Base-by-base conservation (phyloP, 2,113 vertebrate genomes). In the Nothoprocta pentlandii region DNA sequence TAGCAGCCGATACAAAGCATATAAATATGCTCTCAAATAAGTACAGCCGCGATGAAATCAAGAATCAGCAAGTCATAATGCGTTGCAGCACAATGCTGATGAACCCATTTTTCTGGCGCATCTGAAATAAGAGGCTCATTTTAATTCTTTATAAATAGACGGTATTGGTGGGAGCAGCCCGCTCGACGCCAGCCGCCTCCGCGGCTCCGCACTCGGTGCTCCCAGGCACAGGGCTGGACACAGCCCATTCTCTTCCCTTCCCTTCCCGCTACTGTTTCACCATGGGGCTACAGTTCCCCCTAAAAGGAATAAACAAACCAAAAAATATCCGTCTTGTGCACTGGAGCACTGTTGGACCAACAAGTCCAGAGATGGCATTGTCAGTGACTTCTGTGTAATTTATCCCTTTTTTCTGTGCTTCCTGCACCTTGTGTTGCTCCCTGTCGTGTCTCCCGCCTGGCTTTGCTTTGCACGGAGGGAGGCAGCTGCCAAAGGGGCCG, bases 401-500 rank as follows among this genome's bases (percentile, higher is more conserved):
- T 82, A 94, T 93, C 92, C 91, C 84, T 32, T 93, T 95, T 97
- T 93, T 85, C 93, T 85, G 44, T n/a, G 53, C 78, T 77, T 93
- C 16, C 1, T 94, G 49, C 87, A 80, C 95, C 92, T 85, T 74
- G 95, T 91, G 92, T 84, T 96, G 79, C 82, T 97, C 93, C 97
- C 96, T 97, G 97, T 97, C 97, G 95, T 96, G 94, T 23, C 96
- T 97, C 95, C 94, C 97, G 95, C 90, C 56, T 94, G 95, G 95
- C 84, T 63, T 79, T 96, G 91, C 97, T 97, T 74, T 94, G 36
- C 36, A 39, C 36, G 36, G 36, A 39, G 36, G 36, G 36, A 39
- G 36, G 36, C 36, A 39, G 36, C 36, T 8, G 36, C 36, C 6
- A 39, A 98, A 96, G 82, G 90, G 97, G 89, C 21, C 21, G 49